Evolutionary conservation across 2,888 invertebrate genomes (phyloP).

Genomic region (Helobdella robusta): DNA sequence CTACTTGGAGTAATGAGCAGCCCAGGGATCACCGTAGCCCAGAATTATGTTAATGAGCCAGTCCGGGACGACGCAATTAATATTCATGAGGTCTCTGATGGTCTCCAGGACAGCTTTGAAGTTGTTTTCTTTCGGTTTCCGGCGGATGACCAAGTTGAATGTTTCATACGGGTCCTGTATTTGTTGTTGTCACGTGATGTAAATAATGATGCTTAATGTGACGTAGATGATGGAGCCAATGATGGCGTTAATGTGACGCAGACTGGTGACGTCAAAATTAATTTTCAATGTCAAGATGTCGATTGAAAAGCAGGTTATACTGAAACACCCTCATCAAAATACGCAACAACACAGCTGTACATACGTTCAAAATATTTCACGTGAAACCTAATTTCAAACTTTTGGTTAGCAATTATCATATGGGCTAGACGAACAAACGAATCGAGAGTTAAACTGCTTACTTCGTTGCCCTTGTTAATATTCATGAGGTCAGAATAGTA

Average conservation of each 20-base stretch:
- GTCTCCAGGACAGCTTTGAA: constrained; percentile 98
- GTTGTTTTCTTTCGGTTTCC: constrained; percentile 99
- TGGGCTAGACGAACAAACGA: too few relatives aligned
- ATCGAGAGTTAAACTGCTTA: too few relatives aligned
- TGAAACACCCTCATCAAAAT: too few relatives aligned
- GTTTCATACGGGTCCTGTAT: constrained; percentile 53
- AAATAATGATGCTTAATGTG: too few relatives aligned
- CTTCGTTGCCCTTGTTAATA: constrained; percentile 68
- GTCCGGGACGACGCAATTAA: constrained; percentile 54
- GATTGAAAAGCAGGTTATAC: too few relatives aligned
- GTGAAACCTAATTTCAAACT: too few relatives aligned
- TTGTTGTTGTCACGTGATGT: not conserved
- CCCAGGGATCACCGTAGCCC: constrained; percentile 93
- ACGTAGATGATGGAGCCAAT: not conserved
- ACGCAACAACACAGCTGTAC: too few relatives aligned
- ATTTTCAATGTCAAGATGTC: too few relatives aligned
- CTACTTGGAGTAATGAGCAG: constrained; percentile 79
- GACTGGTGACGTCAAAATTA: too few relatives aligned
- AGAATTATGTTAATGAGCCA: constrained; percentile 66
- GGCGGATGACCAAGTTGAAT: constrained; percentile 89
- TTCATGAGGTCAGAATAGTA: constrained; percentile 76
- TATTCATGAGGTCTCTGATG: constrained; percentile 96
- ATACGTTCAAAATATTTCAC: too few relatives aligned
- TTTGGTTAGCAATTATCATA: too few relatives aligned
- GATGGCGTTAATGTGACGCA: not conserved